Evolutionary conservation across 2,797 vertebrate genomes (phyloP), one percentile per base, ranked within the genome.

Genomic region (Muraenolepis orangiensis): DNA sequence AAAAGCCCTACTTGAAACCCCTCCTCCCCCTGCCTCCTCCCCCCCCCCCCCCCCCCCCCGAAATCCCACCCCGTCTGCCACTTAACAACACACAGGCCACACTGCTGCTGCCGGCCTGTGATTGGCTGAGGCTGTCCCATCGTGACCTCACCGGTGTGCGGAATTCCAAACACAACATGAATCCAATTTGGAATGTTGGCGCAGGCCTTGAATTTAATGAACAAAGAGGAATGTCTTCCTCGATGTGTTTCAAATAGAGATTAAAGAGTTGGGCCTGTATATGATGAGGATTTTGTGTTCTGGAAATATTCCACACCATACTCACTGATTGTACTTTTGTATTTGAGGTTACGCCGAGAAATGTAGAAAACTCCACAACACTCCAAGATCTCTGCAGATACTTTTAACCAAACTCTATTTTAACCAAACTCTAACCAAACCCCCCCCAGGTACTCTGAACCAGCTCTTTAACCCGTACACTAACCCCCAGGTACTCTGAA

Each of bases 11-110:
- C 66, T 20, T 8, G n/a, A 26, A 34, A 76, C 71, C 51, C 26
- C 57, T 66, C 72, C 30, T 13, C 32, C 29, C 30, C 11, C 40
- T 23, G 28, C 72, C 74, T 3, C 66, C 34, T 66, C 32, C 20
- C 64, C 30, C 57, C 30, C 14, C 20, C 61, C 34, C 72, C 31
- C 10, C 11, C 29, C 34, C 23, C 61, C 28, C 72, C 34, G 66
- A 26, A 72, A 51, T 51, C 81, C 57, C 71, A 75, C 61, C 67
- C 42, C n/a, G n/a, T 42, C 61, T 26, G 13, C 26, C 26, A 66
- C 7, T 10, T 11, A 28, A 66, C n/a, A 28, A 51, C 18, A 51
- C 18, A 7, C 46, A 51, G 18, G 7, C 46, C 46, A n/a, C 46
- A 51, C 46, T 51, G 46, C 46, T 51, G 46, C 46, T 51, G 46